Evolutionary conservation across 2,797 vertebrate species (phyloP).

Genomic region (Sphenopsis melanotis): DNA sequence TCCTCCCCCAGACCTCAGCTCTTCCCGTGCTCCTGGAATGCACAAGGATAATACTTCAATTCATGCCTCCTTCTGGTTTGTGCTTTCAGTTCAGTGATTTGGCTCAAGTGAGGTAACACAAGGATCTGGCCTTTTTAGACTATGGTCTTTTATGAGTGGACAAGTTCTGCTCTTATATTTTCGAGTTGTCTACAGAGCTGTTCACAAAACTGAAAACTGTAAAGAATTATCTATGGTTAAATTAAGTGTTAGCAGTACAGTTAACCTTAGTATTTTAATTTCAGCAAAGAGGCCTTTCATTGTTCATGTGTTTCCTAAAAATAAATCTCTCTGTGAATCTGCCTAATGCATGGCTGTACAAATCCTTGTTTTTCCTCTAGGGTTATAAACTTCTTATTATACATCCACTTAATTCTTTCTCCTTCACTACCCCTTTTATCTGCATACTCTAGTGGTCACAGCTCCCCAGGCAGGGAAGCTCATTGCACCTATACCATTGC

Average conservation of each 20-base stretch:
- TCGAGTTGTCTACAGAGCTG: background rate
- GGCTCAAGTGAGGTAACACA: background rate
- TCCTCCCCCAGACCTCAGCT: background rate
- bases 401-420: background rate
- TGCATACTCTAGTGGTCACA: background rate
- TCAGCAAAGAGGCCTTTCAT: background rate
- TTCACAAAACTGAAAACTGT: background rate
- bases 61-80: constrained; percentile 12
- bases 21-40: background rate
- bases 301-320: background rate
- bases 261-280: background rate
- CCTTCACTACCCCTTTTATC: background rate
- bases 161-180: background rate
- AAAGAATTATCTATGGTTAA: background rate
- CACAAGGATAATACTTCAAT: constrained; percentile 20
- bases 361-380: background rate
- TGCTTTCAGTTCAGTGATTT: constrained; percentile 37
- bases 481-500: background rate
- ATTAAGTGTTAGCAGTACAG: background rate
- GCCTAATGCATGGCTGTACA: background rate
- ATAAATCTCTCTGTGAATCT: background rate
- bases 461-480: background rate
- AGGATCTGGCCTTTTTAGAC: background rate
- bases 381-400: background rate
- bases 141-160: background rate